Base-by-base conservation (phyloP, 2,113 vertebrate species). In the Myrmophylax atrothorax region DNA sequence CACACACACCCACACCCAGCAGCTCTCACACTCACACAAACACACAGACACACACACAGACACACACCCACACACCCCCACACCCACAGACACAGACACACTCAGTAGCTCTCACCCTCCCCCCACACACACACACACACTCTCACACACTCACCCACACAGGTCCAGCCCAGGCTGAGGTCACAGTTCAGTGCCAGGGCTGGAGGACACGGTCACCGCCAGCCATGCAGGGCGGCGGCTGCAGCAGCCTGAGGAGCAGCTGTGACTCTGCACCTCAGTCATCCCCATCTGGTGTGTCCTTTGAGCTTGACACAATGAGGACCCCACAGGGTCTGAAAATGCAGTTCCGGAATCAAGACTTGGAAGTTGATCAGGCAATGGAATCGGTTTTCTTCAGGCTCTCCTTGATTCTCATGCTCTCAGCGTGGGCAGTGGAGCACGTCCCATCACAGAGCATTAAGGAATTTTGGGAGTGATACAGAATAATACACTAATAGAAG, bases 281-380 rank as follows among this genome's bases (percentile, higher is more conserved):
- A 90, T 90, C 89, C 86, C 64, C 82, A 87, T 87, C 18, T 67
- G 81, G 42, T 44, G 44, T 52, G 70, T 93, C 84, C 95, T 78
- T 93, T 89, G 84, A 93, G 96, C 92, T 95, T 92, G 81, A 79
- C 95, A 90, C 64, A 88, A 22, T 37, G 73, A 86, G 37, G 84
- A 96, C 70, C 25, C 33, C 35, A 47, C 25, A 90, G 59, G 52
- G 59, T 26, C 66, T 63, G 22, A 87, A 89, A 96, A 96, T 4
- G 33, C 53, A 73, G 87, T 69, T 86, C 75, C 37, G 29, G 55
- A 33, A 68, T 16, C 0, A 0, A 49, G 44, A 44, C 28, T 59
- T 26, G 64, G 46, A 78, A 85, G 75, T 56, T 66, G 73, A 69
- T 68, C 59, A 84, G 64, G 53, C 47, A 93, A 79, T 29, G 20